phyloP scores from a whole-genome alignment of 2,113 vertebrate genomes.

The Paramisgurnus dabryanus region DNA sequence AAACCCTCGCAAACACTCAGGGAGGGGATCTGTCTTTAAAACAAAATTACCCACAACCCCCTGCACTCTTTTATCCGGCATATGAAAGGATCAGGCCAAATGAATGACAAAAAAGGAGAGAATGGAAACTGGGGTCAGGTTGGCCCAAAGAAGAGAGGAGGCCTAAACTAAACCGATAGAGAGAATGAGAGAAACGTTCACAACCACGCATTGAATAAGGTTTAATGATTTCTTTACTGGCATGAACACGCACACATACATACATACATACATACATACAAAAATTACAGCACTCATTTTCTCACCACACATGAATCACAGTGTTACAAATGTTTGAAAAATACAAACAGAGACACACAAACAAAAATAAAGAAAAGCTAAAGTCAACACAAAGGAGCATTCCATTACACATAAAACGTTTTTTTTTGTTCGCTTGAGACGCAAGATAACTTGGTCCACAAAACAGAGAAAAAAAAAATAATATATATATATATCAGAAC shows the following conservation, averaged over 20 bases:
- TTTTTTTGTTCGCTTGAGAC: conserved; percentile 79
- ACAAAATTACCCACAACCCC: conserved; percentile 76
- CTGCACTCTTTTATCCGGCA: conserved; percentile 73
- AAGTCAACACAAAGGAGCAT: conserved; percentile 73
- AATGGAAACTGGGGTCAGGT: conserved; percentile 68
- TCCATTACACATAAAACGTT: conserved; percentile 79
- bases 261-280: conserved; percentile 74
- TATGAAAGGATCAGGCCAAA: conserved; percentile 84
- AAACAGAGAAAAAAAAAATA: conserved; percentile 59
- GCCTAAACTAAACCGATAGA: conserved; percentile 54
- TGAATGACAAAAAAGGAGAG: conserved; percentile 78
- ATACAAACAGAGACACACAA: conserved; percentile 61
- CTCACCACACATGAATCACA: conserved; percentile 80
- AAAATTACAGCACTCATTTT: conserved; percentile 81
- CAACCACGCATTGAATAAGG: conserved; percentile 70
- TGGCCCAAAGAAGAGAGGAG: conserved; percentile 51
- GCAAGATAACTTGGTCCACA: conserved; percentile 82
- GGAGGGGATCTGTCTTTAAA: conserved; percentile 71
- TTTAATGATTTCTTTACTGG: conserved; percentile 86
- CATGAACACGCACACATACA: conserved; percentile 80
- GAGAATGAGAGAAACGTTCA: conserved; percentile 58
- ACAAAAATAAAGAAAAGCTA: conserved; percentile 51
- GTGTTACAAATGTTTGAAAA: conserved; percentile 81
- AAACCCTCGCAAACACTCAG: conserved; percentile 63
- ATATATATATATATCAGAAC: conserved; percentile 52